Conservation (phyloP, 1,140 invertebrate genomes). For the Lasioglossum baleicum region DNA sequence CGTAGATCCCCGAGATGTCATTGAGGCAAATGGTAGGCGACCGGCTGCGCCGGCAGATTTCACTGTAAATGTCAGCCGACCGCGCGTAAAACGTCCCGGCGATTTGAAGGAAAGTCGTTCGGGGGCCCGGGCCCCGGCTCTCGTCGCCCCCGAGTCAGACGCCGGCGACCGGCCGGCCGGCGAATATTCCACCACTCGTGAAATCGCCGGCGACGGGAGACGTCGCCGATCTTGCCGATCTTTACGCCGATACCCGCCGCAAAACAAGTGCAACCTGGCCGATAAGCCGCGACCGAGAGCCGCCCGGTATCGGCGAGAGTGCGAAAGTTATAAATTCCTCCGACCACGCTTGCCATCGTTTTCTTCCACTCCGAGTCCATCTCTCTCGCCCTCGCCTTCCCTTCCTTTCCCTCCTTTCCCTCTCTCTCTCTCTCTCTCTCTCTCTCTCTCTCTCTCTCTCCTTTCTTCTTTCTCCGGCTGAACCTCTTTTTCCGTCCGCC, state of each 20-base stretch:
- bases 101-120: constrained; percentile 66
- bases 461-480: constrained; percentile 8
- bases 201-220: constrained; percentile 35
- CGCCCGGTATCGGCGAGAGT: neutral
- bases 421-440: neutral
- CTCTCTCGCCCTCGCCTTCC: no score
- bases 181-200: constrained; percentile 36
- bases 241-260: constrained; percentile 32
- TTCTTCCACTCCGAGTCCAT: no score
- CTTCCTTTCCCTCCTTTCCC: neutral
- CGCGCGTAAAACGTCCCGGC: constrained; percentile 49
- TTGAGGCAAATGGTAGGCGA: constrained; percentile 58
- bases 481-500: constrained; percentile 20
- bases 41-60: constrained; percentile 40
- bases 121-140: neutral
- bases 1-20: constrained; percentile 42
- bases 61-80: constrained; percentile 61
- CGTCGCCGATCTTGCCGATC: constrained; percentile 38
- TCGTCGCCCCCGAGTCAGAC: neutral
- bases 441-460: neutral
- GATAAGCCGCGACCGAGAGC: constrained; percentile 21
- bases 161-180: neutral
- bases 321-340: constrained; percentile 37
- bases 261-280: constrained; percentile 36
- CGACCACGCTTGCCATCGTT: neutral